These are phyloP conservation scores for Cyanoliseus patagonus DNA, from an alignment of 2,113 vertebrate species.

Conservation along the genomic window DNA sequence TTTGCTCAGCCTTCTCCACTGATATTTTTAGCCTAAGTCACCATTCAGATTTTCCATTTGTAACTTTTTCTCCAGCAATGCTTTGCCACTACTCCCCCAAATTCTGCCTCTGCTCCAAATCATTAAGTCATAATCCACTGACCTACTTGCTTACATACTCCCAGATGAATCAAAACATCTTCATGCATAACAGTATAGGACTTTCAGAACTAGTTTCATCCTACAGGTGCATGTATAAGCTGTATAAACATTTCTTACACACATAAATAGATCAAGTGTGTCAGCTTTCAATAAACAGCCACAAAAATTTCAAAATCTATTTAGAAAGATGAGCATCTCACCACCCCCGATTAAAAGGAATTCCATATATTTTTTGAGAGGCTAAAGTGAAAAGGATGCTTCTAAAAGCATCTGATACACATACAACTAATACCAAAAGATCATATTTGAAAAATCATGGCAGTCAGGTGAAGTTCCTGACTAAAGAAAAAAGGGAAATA, in stretches of 20 bases:
- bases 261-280: not conserved
- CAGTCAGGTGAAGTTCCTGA: not conserved
- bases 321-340: not conserved
- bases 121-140: slow-evolving; percentile 41
- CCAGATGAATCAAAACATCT: slow-evolving; percentile 43
- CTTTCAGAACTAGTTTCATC: not conserved
- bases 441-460: not conserved
- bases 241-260: slow-evolving; percentile 18
- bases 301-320: not conserved
- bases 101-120: slow-evolving; percentile 35
- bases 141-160: slow-evolving; percentile 25
- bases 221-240: slow-evolving; percentile 28
- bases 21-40: slow-evolving; percentile 25
- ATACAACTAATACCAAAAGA: not conserved
- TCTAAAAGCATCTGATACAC: not conserved
- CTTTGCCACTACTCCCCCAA: not conserved
- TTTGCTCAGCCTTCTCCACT: not conserved
- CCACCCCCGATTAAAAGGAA: not conserved
- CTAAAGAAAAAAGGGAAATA: not conserved
- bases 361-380: not conserved
- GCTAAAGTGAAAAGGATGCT: not conserved
- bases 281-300: not conserved
- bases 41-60: slow-evolving; percentile 32
- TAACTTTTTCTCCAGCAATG: not conserved
- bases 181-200: not conserved